Conservation (phyloP, 2,113 vertebrate genomes). For the Lynx canadensis region DNA sequence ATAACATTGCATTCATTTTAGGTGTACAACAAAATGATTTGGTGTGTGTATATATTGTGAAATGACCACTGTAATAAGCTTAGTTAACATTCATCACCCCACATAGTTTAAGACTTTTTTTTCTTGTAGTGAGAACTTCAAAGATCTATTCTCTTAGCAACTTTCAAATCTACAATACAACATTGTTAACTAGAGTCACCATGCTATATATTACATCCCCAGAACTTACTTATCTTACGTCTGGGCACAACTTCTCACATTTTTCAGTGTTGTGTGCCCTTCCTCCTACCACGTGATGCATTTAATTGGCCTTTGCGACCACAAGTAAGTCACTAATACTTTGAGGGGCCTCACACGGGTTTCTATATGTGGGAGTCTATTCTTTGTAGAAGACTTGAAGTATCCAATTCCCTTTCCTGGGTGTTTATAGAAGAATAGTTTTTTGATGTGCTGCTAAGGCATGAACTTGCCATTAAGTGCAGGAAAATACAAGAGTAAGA, state of each 20-base stretch:
- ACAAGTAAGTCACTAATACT: neutral
- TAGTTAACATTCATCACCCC: neutral
- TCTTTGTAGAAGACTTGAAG: neutral
- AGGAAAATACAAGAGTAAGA: neutral
- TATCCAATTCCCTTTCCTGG: neutral
- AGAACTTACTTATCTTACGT: neutral
- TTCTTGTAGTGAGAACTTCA: neutral
- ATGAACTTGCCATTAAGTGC: neutral
- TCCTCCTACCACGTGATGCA: neutral
- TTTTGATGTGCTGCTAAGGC: neutral
- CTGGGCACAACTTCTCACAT: neutral
- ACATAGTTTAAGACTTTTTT: neutral
- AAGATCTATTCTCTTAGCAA: neutral
- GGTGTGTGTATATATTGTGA: neutral
- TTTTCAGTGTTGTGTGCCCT: neutral
- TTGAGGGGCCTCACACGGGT: neutral
- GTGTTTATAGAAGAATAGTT: neutral
- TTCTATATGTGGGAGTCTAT: neutral
- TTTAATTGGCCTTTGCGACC: neutral
- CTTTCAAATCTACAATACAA: neutral
- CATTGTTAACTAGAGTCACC: neutral
- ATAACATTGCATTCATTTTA: neutral
- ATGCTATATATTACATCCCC: neutral
- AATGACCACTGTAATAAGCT: neutral
- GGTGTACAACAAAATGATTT: neutral